Percentiles rank a stretch among this genome's conserved stretches.
phyloP scores from a whole-genome alignment of 2,888 invertebrate species.

The Elgonia sp. region DNA sequence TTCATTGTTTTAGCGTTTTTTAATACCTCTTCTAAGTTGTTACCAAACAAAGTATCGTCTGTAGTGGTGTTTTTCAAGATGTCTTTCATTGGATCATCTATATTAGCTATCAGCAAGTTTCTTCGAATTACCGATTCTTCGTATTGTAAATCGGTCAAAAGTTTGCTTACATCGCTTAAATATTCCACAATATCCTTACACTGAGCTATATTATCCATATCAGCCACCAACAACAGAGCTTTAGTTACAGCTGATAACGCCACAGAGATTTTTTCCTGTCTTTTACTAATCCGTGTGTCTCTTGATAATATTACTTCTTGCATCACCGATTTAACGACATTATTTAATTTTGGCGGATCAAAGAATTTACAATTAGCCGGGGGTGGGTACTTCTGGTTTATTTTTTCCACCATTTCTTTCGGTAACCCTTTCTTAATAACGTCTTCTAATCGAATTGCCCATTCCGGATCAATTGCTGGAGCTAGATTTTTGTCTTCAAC shows the following conservation, averaged over 20 bases:
- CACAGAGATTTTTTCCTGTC: conserved; percentile 59
- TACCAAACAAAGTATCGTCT: conserved; percentile 62
- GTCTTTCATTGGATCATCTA: conserved; percentile 44
- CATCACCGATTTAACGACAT: not conserved
- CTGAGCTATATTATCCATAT: not conserved
- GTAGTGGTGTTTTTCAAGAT: conserved; percentile 33
- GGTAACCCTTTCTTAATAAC: no score
- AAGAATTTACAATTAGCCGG: not conserved
- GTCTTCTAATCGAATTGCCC: no score
- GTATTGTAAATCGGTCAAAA: conserved; percentile 68
- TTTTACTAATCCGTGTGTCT: conserved; percentile 55
- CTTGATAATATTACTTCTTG: conserved; percentile 4
- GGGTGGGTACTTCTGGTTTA: no score
- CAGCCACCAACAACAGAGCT: not conserved
- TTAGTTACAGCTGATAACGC: conserved; percentile 13
- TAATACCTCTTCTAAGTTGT: conserved; percentile 59
- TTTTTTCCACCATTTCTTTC: no score
- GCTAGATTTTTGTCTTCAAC: no score
- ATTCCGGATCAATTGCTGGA: no score
- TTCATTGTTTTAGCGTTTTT: conserved; percentile 59
- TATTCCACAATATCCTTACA: conserved; percentile 44
- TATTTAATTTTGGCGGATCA: conserved; percentile 2
- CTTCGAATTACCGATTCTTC: conserved; percentile 68
- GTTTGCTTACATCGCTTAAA: conserved; percentile 58
- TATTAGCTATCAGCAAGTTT: conserved; percentile 66